Conservation (phyloP, 1,140 invertebrate genomes). For the Drosophila ercepeae region DNA sequence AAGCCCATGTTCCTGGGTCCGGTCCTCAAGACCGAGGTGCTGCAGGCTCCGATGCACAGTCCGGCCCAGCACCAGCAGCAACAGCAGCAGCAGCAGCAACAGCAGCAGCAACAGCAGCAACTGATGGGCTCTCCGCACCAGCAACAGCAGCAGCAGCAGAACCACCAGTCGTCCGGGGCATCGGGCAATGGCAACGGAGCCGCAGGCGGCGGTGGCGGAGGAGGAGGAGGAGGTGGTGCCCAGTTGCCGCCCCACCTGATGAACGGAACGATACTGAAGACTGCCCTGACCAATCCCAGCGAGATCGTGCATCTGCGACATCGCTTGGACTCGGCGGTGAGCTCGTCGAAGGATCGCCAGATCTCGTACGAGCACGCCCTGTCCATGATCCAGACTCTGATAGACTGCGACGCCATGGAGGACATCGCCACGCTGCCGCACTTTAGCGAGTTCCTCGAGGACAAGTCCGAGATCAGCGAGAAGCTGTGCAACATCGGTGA, state of each 20-base stretch:
- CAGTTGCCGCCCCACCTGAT: constrained; percentile 89
- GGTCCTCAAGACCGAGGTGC: constrained; percentile 66
- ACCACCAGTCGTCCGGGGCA: constrained; percentile 66
- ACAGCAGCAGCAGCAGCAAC: constrained; percentile 60
- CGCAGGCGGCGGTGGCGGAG: constrained; percentile 1
- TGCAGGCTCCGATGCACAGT: constrained; percentile 72
- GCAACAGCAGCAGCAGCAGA: constrained; percentile 53
- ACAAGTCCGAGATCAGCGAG: constrained; percentile 95
- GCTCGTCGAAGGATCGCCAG: constrained; percentile 92
- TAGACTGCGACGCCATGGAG: constrained; percentile 97
- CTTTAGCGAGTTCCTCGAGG: constrained; percentile 94
- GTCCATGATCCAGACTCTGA: constrained; percentile 94
- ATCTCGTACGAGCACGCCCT: constrained; percentile 92
- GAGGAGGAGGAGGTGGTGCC: constrained; percentile 30
- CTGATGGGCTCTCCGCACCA: constrained; percentile 57
- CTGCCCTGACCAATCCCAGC: constrained; percentile 95
- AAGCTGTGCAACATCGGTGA: constrained; percentile 97
- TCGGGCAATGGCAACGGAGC: neutral
- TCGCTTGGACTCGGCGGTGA: constrained; percentile 93
- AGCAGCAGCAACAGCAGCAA: constrained; percentile 44
- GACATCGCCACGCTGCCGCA: constrained; percentile 96
- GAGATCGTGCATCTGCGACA: constrained; percentile 95
- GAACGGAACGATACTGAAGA: constrained; percentile 96
- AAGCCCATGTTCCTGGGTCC: constrained; percentile 79
- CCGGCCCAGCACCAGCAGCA: constrained; percentile 63